A percentile compares a stretch with the other conserved stretches of the same genome.
phyloP scores from a whole-genome alignment of 2,888 invertebrate species.

The Eucera pruinosa region DNA sequence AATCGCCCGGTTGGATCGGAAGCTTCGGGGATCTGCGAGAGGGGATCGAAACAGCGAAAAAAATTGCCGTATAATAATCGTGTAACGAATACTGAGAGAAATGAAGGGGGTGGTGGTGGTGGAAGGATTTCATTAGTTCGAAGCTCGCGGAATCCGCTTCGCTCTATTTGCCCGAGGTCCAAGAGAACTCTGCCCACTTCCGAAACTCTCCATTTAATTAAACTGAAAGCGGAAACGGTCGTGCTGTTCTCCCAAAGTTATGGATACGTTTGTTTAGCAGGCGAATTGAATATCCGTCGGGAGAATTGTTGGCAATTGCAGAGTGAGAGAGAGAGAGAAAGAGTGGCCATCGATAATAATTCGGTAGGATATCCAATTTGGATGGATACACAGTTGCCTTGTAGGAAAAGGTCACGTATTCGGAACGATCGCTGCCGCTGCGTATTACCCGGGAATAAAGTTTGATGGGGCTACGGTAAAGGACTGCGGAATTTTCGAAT shows the following conservation, averaged over 20 bases:
- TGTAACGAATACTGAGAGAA: not conserved
- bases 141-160: slow-evolving; percentile 18
- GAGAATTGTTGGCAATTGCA: too few relatives aligned
- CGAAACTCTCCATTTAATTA: slow-evolving; percentile 57
- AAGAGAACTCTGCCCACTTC: slow-evolving; percentile 17
- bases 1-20: slow-evolving; percentile 31
- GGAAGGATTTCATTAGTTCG: slow-evolving; percentile 14
- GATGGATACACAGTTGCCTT: slow-evolving; percentile 50
- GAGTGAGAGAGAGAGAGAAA: too few relatives aligned
- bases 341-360: slow-evolving; percentile 2
- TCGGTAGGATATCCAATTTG: slow-evolving; percentile 47
- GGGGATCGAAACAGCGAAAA: not conserved
- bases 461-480: slow-evolving; percentile 46
- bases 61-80: slow-evolving; percentile 2
- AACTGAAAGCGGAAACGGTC: slow-evolving; percentile 42
- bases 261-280: slow-evolving; percentile 44
- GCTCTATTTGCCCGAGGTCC: slow-evolving; percentile 24
- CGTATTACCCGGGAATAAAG: slow-evolving; percentile 54
- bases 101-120: not conserved
- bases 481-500: slow-evolving; percentile 56
- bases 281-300: slow-evolving; percentile 27
- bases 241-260: slow-evolving; percentile 17
- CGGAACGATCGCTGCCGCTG: slow-evolving; percentile 28
- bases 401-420: slow-evolving; percentile 49
- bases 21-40: not conserved